phyloP scores from a whole-genome alignment of 2,797 vertebrate species.

The Gymnothorax javanicus region DNA sequence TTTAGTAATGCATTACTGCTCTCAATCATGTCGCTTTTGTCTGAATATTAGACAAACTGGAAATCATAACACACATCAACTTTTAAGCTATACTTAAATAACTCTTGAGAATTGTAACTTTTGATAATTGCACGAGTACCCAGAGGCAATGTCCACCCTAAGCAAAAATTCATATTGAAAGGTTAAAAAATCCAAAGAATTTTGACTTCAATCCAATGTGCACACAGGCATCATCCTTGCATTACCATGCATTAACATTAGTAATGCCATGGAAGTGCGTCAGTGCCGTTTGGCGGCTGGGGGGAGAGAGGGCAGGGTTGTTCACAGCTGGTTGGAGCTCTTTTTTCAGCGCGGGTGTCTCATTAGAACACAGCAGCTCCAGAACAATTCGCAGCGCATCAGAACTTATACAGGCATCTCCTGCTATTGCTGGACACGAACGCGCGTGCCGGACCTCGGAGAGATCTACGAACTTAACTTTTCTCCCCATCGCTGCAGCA shows the following conservation, averaged over 20 bases:
- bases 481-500: neutral
- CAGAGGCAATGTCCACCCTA: neutral
- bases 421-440: conserved; percentile 10
- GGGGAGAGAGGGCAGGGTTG: neutral
- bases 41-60: neutral
- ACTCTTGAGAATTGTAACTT: too few relatives aligned
- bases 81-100: neutral
- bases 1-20: neutral
- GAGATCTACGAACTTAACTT: neutral
- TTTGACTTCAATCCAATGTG: neutral
- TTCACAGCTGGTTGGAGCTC: conserved; percentile 30
- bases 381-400: neutral
- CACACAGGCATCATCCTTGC: neutral
- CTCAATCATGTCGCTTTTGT: neutral
- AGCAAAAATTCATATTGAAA: neutral
- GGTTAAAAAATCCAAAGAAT: neutral
- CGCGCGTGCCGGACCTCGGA: conserved; percentile 9
- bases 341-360: conserved; percentile 13
- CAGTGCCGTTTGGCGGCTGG: conserved; percentile 24
- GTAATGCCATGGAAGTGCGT: conserved; percentile 17
- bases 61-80: neutral
- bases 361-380: conserved; percentile 26
- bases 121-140: neutral
- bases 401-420: neutral
- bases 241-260: neutral